Conservation (phyloP, 2,888 invertebrate species). For the Pristionchus entomophagus region DNA sequence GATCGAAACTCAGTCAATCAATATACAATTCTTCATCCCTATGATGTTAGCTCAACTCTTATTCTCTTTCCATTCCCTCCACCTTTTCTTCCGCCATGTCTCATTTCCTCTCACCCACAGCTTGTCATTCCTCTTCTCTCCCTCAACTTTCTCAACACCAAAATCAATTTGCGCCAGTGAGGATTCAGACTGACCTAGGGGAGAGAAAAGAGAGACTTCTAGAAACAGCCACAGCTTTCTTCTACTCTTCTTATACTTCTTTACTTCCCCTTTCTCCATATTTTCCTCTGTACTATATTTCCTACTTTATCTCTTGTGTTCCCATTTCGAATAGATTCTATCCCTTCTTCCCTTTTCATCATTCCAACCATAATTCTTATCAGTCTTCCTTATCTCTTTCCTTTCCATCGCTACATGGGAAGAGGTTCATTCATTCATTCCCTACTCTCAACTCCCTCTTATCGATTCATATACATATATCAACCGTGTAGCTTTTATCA, state of each 20-base stretch:
- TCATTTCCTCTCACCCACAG: not conserved
- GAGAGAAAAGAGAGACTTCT: not conserved
- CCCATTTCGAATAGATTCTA: too few species aligned
- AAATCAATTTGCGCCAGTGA: conserved; percentile 35
- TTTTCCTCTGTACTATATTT: not conserved
- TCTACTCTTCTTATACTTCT: not conserved
- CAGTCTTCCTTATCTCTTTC: conserved; percentile 43
- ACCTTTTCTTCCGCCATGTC: not conserved
- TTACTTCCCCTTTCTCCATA: not conserved
- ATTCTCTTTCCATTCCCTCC: not conserved
- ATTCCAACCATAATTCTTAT: not conserved
- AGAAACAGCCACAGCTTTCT: not conserved
- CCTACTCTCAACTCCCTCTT: not conserved
- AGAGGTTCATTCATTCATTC: conserved; percentile 52
- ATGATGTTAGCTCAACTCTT: not conserved
- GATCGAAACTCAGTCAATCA: too few species aligned
- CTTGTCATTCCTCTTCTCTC: conserved; percentile 9
- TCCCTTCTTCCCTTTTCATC: not conserved
- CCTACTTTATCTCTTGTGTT: not conserved
- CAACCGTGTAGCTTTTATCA: not conserved
- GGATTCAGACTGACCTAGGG: not conserved
- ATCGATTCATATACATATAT: not conserved
- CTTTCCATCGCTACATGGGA: conserved; percentile 75
- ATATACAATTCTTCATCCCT: too few species aligned
- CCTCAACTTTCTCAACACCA: conserved; percentile 18